Conservation (phyloP, 1,140 invertebrate species). For the Papilio aristodemus region DNA sequence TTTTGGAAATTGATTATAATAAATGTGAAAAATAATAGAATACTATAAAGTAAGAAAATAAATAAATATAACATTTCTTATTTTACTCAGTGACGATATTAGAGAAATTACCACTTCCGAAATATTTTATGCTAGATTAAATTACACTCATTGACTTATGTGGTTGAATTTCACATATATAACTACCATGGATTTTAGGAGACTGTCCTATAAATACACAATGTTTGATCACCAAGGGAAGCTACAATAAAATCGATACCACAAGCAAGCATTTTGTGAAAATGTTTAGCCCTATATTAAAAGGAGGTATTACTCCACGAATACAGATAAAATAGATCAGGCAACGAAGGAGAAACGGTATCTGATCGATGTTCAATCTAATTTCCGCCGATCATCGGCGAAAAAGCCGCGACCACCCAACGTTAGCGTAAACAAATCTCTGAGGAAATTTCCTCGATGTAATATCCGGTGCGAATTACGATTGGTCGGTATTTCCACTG, state of each 20-base stretch:
- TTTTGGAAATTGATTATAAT: background rate
- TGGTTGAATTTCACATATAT: background rate
- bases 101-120: no score
- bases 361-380: conserved; percentile 55
- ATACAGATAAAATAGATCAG: conserved; percentile 1
- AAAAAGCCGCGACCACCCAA: conserved; percentile 62
- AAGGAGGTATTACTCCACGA: conserved; percentile 11
- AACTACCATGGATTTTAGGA: conserved; percentile 21
- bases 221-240: conserved; percentile 23
- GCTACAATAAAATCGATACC: conserved; percentile 27
- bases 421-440: conserved; percentile 73
- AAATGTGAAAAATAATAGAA: conserved; percentile 14
- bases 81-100: no score
- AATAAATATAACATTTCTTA: no score
- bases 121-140: background rate
- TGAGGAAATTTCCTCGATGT: conserved; percentile 73
- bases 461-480: conserved; percentile 61
- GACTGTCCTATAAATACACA: conserved; percentile 24
- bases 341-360: conserved; percentile 44
- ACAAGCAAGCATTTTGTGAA: conserved; percentile 10
- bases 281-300: conserved; percentile 13
- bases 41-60: no score
- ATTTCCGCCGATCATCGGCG: conserved; percentile 64
- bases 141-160: background rate
- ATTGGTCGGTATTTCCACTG: conserved; percentile 65